These are phyloP conservation scores for Apis florea DNA, from an alignment of 1,140 invertebrate species.

Conservation along the genomic window DNA sequence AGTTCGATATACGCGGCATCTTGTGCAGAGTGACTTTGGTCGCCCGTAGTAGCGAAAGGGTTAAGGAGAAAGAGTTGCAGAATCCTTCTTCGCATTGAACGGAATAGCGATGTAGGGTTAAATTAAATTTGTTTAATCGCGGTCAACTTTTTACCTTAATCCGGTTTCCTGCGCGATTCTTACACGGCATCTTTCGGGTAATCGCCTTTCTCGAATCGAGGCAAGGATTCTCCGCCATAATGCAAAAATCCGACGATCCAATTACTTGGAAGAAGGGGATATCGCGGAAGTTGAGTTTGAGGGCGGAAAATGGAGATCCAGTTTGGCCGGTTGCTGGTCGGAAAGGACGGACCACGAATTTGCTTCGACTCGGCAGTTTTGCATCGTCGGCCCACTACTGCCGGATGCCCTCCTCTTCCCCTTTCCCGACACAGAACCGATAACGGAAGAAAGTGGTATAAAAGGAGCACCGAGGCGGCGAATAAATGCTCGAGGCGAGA, in stretches of 20 bases:
- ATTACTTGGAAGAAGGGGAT: not conserved
- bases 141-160: constrained; percentile 19
- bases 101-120: not conserved
- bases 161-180: constrained; percentile 13
- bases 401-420: not conserved
- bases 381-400: constrained; percentile 2
- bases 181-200: not conserved
- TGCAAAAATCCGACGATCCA: constrained; percentile 22
- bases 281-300: not conserved
- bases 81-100: not conserved
- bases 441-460: constrained; percentile 22
- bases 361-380: not conserved
- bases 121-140: constrained; percentile 7
- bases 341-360: not conserved
- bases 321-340: not conserved
- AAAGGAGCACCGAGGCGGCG: constrained; percentile 18
- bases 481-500: constrained; percentile 24
- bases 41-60: too few relatives aligned
- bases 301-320: not conserved
- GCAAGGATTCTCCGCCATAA: not conserved
- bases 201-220: not conserved
- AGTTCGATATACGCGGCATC: too few relatives aligned
- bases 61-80: not conserved
- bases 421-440: not conserved
- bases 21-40: too few relatives aligned